phyloP scores from a whole-genome alignment of 2,113 vertebrate species.

The Genyomyrus donnyi region DNA sequence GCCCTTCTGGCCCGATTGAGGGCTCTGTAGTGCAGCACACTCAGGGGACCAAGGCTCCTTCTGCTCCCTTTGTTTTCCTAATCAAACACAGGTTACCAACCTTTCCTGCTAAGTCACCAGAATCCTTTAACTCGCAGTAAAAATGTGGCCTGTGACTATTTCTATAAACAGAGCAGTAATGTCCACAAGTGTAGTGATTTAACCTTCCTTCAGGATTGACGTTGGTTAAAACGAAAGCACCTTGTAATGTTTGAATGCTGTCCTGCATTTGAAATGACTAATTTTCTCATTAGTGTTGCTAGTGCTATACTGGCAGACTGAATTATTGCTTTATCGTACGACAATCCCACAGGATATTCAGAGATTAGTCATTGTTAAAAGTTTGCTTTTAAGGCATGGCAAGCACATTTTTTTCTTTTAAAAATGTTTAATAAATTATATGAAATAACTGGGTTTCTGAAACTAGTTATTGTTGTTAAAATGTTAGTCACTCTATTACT shows the following conservation, averaged over 20 bases:
- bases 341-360: neutral
- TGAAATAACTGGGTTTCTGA: neutral
- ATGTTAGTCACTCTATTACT: neutral
- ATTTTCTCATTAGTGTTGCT: neutral
- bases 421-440: constrained; percentile 9
- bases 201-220: constrained; percentile 4
- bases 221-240: neutral
- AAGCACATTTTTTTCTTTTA: neutral
- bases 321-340: neutral
- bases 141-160: neutral
- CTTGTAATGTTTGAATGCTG: constrained; percentile 12
- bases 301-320: neutral
- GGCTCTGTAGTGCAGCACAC: constrained; percentile 62
- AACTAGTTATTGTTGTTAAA: neutral
- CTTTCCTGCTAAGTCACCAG: neutral
- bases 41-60: neutral
- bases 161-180: neutral
- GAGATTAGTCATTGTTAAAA: neutral
- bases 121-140: neutral
- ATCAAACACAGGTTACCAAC: neutral
- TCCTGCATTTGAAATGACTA: neutral
- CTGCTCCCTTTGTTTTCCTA: neutral
- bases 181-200: constrained; percentile 21
- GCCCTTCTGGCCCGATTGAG: constrained; percentile 83
- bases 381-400: neutral